Evolutionary conservation across 2,113 vertebrate species (phyloP).

Genomic region (Larimichthys crocea): DNA sequence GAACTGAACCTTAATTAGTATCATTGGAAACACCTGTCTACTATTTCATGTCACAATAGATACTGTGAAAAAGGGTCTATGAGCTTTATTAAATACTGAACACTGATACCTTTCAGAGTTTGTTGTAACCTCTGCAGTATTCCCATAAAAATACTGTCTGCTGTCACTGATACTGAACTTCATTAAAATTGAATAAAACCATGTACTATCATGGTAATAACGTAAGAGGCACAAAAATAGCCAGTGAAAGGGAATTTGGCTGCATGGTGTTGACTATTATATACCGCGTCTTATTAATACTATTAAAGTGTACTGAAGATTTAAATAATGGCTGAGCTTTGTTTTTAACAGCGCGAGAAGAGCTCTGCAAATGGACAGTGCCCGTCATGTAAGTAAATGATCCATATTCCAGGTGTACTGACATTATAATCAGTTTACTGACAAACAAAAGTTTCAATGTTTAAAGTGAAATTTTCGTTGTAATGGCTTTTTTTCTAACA

Average conservation of each 20-base stretch:
- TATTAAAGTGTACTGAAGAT: background rate
- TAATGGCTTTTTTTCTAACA: background rate
- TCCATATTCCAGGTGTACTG: background rate
- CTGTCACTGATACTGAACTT: too few species aligned
- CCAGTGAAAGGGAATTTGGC: too few species aligned
- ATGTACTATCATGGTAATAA: background rate
- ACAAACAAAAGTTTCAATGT: slow-evolving; percentile 7
- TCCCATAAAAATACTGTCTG: background rate
- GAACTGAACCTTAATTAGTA: too few species aligned
- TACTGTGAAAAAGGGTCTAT: too few species aligned
- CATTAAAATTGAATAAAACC: too few species aligned
- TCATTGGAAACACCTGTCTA: too few species aligned
- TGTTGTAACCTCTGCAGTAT: background rate
- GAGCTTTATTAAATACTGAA: background rate
- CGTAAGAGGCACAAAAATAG: background rate
- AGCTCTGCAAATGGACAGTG: slow-evolving; percentile 79
- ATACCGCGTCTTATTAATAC: background rate
- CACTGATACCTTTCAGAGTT: too few species aligned
- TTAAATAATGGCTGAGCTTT: background rate
- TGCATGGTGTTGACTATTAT: too few species aligned
- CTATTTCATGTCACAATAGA: too few species aligned
- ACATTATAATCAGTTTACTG: background rate
- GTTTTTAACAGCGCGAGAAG: slow-evolving; percentile 84
- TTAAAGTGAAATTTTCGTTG: background rate
- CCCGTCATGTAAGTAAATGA: slow-evolving; percentile 81